phyloP scores from a whole-genome alignment of 1,140 invertebrate species.

The Sinonovacula constricta region DNA sequence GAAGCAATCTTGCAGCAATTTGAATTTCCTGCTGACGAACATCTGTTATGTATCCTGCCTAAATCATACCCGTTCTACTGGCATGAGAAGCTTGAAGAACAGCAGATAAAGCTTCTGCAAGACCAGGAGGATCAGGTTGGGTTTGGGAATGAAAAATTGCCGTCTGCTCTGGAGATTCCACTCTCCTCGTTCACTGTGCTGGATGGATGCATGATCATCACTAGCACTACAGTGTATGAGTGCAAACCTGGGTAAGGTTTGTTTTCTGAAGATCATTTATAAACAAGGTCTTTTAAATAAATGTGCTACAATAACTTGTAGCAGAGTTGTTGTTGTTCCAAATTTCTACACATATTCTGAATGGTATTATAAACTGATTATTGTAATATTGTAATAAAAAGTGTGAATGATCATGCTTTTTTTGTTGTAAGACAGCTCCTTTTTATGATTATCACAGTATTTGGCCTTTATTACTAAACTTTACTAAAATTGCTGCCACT shows the following conservation, averaged over 20 bases:
- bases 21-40: conserved; percentile 71
- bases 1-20: conserved; percentile 77
- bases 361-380: too few relatives aligned
- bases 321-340: too few relatives aligned
- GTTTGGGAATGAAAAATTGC: conserved; percentile 13
- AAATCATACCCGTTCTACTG: conserved; percentile 75
- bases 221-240: conserved; percentile 85
- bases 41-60: conserved; percentile 68
- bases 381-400: too few relatives aligned
- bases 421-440: too few relatives aligned
- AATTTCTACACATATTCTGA: too few relatives aligned
- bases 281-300: too few relatives aligned
- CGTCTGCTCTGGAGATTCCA: conserved; percentile 54
- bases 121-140: conserved; percentile 26
- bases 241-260: conserved; percentile 82
- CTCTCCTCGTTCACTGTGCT: conserved; percentile 69
- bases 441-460: too few relatives aligned
- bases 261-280: not conserved
- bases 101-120: conserved; percentile 32
- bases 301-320: too few relatives aligned
- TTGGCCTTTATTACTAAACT: too few relatives aligned
- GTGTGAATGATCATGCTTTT: too few relatives aligned
- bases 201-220: conserved; percentile 85
- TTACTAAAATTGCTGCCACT: too few relatives aligned
- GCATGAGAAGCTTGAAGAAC: conserved; percentile 72